phyloP scores from a whole-genome alignment of 2,797 vertebrate species.

The Sus cebifrons region DNA sequence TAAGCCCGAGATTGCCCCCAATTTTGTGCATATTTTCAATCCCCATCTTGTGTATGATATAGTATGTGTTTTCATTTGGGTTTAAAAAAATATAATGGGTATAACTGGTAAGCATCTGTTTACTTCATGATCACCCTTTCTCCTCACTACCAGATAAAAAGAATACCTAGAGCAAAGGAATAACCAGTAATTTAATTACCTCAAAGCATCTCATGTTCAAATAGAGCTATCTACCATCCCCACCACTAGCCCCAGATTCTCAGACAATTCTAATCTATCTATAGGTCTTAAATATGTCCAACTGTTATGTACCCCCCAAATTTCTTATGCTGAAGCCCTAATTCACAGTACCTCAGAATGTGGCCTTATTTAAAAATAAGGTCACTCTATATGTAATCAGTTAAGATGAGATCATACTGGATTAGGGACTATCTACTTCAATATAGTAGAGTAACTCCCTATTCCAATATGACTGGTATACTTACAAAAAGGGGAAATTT shows the following conservation, averaged over 20 bases:
- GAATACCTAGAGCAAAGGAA: not conserved
- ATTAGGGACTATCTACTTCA: not conserved
- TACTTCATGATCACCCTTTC: not conserved
- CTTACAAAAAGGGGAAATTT: not conserved
- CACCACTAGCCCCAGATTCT: not conserved
- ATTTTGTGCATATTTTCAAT: not conserved
- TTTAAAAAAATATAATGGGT: not conserved
- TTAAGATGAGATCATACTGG: not conserved
- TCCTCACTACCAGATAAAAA: not conserved
- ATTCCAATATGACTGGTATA: not conserved
- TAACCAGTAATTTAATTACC: not conserved
- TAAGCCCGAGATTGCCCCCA: not conserved
- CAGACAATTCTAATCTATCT: not conserved
- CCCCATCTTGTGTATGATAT: not conserved
- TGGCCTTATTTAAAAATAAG: not conserved
- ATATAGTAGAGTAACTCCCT: not conserved
- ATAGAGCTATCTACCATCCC: not conserved
- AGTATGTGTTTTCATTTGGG: not conserved
- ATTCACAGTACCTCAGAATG: not conserved
- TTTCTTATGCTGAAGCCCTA: not conserved
- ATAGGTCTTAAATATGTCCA: not conserved
- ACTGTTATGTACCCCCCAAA: not conserved
- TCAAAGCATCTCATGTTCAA: not conserved
- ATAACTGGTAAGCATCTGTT: not conserved
- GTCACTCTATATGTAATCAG: not conserved